Evolutionary conservation across 2,113 vertebrate species (phyloP).

Genomic region (Chinchilla lanigera): DNA sequence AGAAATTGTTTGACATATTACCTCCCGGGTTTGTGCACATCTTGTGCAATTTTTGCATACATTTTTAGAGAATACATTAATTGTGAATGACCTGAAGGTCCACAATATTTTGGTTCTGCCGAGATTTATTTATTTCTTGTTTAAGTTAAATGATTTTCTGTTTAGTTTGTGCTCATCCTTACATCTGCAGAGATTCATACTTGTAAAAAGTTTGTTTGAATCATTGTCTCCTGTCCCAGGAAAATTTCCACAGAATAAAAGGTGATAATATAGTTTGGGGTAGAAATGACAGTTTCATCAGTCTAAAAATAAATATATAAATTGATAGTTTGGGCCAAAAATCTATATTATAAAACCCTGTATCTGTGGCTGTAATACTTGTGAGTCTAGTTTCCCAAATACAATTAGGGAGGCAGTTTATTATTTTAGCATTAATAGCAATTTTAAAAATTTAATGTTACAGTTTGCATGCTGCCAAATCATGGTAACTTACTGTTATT

Average conservation of each 20-base stretch:
- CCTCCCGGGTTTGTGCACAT: neutral
- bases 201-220: neutral
- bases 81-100: neutral
- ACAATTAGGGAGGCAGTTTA: neutral
- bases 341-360: neutral
- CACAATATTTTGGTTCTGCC: neutral
- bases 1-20: neutral
- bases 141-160: neutral
- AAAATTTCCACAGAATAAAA: neutral
- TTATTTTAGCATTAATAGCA: slow-evolving; percentile 11
- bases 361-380: neutral
- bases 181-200: neutral
- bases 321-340: neutral
- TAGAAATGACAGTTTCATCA: neutral
- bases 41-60: neutral
- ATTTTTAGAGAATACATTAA: neutral
- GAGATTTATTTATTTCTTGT: neutral
- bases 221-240: neutral
- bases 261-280: neutral
- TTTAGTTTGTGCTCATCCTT: neutral
- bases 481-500: neutral
- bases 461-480: slow-evolving; percentile 16
- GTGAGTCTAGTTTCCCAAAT: neutral
- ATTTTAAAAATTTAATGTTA: neutral
- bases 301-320: neutral